Base-by-base conservation (phyloP, 2,113 vertebrate species). In the Anguilla japonica region DNA sequence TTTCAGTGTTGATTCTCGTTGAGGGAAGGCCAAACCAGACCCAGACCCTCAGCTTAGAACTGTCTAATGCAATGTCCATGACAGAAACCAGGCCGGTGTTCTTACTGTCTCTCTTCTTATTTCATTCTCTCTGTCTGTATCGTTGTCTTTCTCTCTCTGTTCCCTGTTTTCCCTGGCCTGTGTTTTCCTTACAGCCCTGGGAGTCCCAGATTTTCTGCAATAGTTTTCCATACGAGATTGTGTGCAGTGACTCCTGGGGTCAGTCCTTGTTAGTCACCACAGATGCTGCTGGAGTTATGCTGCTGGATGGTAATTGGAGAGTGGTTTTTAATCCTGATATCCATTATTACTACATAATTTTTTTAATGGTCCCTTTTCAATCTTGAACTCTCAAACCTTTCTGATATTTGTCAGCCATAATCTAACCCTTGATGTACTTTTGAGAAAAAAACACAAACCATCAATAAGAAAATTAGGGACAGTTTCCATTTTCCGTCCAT, bases 211-310 rank as follows among this genome's bases (percentile, higher is more conserved):
- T 96, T 39, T 99, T 99, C 96, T 99, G 96, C 96, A 97, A 94
- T 94, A 97, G 96, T 60, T 99, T 99, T 92, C 96, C 97, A 57
- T 96, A 98, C 60, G 98, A 99, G 89, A 96, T 97, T 0, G 93
- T 97, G 91, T 98, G 97, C 82, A 96, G 97, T 26, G 98, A 99
- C 94, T 98, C 98, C 85, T 99, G 98, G 98, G 98, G 97, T 91
- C 97, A 97, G 93, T 97, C 98, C 86, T 93, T 99, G 94, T 95
- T 99, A 91, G 94, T 96, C 83, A 98, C 98, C 94, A 99, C 98
- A 13, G 98, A 99, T 86, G 91, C 95, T 43, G 96, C 96, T 18
- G 98, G 98, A 80, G 95, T 99, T 92, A 94, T 99, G 93, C 96
- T 99, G 83, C 88, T 96, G 88, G 96, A 96, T 26, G 95, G 96